Evolutionary conservation across 30 jellyfish, hydroid and myxozoan genomes (phyloP).

Genomic region (Pelagia noctiluca): DNA sequence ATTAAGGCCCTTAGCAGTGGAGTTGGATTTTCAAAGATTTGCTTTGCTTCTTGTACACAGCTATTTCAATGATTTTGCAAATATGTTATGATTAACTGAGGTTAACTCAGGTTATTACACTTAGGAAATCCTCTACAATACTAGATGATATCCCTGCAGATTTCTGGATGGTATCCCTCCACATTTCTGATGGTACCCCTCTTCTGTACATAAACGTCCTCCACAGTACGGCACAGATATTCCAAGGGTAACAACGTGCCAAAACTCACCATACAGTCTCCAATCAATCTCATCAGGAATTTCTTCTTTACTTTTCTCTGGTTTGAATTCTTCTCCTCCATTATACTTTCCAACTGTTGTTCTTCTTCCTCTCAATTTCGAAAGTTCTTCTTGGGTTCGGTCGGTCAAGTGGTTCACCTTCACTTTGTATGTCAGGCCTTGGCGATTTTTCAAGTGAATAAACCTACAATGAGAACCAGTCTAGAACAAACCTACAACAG

Average conservation of each 20-base stretch:
- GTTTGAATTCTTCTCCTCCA: constrained; percentile 68
- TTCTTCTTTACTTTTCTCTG: constrained; percentile 17
- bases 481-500: background rate
- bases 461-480: constrained; percentile 15
- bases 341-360: constrained; percentile 61
- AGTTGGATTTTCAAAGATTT: too few species aligned
- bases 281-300: constrained; percentile 66
- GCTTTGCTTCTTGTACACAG: too few species aligned
- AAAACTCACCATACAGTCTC: constrained; percentile 64
- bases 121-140: background rate
- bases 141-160: too few species aligned
- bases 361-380: constrained; percentile 58
- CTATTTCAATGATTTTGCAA: too few species aligned
- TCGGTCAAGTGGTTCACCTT: constrained; percentile 71
- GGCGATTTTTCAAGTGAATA: constrained; percentile 63
- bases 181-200: background rate
- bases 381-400: constrained; percentile 53
- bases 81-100: too few species aligned
- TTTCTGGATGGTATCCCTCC: background rate
- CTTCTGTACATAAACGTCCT: background rate
- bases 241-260: background rate
- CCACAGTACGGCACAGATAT: background rate
- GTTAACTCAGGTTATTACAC: background rate
- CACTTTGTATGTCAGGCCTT: constrained; percentile 61
- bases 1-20: too few species aligned